These are phyloP conservation scores for Hystrix cristata DNA, from an alignment of 2,113 vertebrate species.

Conservation along the genomic window DNA sequence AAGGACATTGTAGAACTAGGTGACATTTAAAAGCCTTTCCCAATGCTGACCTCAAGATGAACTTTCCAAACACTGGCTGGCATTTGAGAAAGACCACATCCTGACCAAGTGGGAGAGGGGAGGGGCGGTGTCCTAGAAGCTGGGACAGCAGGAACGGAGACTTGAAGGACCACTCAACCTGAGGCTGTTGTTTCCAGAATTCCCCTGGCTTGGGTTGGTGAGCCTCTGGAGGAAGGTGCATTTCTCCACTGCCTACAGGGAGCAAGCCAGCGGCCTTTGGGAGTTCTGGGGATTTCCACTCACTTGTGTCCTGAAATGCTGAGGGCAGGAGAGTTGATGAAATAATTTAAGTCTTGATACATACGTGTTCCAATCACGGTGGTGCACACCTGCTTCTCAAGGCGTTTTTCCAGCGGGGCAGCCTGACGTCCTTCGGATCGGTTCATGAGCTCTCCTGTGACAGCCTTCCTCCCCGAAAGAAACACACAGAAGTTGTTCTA, in stretches of 20 bases:
- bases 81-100: not conserved
- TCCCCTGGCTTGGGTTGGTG: not conserved
- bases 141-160: not conserved
- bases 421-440: not conserved
- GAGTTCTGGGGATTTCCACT: not conserved
- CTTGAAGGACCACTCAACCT: fast-evolving
- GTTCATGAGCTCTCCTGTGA: not conserved
- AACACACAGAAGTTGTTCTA: not conserved
- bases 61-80: not conserved
- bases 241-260: not conserved
- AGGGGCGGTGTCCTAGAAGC: no score
- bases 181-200: not conserved
- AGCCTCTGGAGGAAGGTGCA: not conserved
- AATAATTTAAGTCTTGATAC: not conserved
- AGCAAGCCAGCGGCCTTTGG: not conserved
- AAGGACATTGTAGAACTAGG: not conserved
- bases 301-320: not conserved
- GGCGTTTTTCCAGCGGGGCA: not conserved
- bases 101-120: not conserved
- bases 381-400: not conserved
- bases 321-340: not conserved
- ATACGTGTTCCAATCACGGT: not conserved
- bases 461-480: not conserved
- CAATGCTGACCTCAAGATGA: not conserved
- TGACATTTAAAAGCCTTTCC: not conserved